phyloP scores from a whole-genome alignment of 2,888 invertebrate species.

The Megastigmus dorsalis region DNA sequence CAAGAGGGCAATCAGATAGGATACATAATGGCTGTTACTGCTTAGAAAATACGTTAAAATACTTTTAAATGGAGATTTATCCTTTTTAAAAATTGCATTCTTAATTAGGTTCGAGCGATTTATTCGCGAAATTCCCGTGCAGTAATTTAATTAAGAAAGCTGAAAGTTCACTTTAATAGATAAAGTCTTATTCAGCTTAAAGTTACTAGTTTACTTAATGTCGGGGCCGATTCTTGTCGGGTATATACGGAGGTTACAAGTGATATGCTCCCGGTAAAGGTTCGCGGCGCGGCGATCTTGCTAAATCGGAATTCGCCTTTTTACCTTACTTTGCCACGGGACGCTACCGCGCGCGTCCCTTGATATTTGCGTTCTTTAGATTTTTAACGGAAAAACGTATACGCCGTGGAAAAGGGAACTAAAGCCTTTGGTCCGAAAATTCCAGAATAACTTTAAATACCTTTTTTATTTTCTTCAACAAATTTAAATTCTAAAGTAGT shows the following conservation, averaged over 20 bases:
- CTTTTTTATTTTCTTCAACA: neutral
- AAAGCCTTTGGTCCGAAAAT: conserved; percentile 7
- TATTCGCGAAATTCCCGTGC: conserved; percentile 23
- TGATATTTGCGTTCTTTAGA: conserved; percentile 42
- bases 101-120: conserved; percentile 37
- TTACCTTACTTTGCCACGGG: conserved; percentile 25
- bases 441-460: conserved; percentile 29
- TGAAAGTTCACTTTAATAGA: conserved; percentile 15
- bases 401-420: neutral
- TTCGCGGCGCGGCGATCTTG: conserved; percentile 37
- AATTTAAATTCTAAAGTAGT: no score
- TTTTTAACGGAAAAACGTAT: conserved; percentile 39
- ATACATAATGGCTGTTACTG: conserved; percentile 14
- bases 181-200: conserved; percentile 44
- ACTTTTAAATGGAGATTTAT: conserved; percentile 30
- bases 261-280: conserved; percentile 33
- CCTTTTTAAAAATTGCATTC: conserved; percentile 9
- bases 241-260: conserved; percentile 16
- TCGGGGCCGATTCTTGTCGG: conserved; percentile 36
- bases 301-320: conserved; percentile 46
- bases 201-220: conserved; percentile 39
- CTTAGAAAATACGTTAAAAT: conserved; percentile 4
- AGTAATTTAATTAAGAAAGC: conserved; percentile 40
- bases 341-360: conserved; percentile 26
- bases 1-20: conserved; percentile 20